phyloP scores from a whole-genome alignment of 2,888 invertebrate genomes.

The Orchestes rusci region DNA sequence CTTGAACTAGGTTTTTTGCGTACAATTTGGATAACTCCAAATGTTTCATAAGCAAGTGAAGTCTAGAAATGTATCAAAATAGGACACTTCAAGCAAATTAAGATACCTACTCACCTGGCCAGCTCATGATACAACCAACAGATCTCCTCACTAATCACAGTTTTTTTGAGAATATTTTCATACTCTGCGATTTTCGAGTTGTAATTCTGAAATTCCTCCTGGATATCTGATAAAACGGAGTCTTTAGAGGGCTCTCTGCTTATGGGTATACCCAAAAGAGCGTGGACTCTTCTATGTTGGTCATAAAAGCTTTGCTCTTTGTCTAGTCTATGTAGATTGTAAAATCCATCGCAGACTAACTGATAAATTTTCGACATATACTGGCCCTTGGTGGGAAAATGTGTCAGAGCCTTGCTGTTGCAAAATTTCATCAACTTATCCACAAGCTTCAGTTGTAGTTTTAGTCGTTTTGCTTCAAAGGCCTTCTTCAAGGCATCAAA shows the following conservation, averaged over 20 bases:
- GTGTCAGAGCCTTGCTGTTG: constrained; percentile 39
- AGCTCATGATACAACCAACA: constrained; percentile 46
- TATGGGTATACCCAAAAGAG: constrained; percentile 36
- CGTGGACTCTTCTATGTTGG: constrained; percentile 36
- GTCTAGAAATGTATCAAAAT: constrained; percentile 10
- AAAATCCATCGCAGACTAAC: constrained; percentile 41
- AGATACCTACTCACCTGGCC: constrained; percentile 31
- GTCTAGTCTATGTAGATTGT: constrained; percentile 43
- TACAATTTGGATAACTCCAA: constrained; percentile 44
- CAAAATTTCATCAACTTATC: constrained; percentile 42
- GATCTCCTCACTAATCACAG: constrained; percentile 41
- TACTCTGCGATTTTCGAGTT: constrained; percentile 35
- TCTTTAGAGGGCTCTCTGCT: constrained; percentile 38
- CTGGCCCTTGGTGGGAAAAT: constrained; percentile 41
- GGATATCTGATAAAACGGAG: constrained; percentile 38
- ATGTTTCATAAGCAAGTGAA: constrained; percentile 40
- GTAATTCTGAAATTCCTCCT: constrained; percentile 34
- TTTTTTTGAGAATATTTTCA: constrained; percentile 35
- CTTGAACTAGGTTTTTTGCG: constrained; percentile 39
- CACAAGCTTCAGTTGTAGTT: constrained; percentile 32
- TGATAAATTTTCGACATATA: constrained; percentile 42
- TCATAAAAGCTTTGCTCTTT: constrained; percentile 28
- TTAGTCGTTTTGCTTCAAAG: constrained; percentile 30
- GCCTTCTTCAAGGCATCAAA: constrained; percentile 36
- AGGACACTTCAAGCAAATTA: background rate